Conservation (phyloP, 2,797 vertebrate species). For the Muraenolepis orangiensis region DNA sequence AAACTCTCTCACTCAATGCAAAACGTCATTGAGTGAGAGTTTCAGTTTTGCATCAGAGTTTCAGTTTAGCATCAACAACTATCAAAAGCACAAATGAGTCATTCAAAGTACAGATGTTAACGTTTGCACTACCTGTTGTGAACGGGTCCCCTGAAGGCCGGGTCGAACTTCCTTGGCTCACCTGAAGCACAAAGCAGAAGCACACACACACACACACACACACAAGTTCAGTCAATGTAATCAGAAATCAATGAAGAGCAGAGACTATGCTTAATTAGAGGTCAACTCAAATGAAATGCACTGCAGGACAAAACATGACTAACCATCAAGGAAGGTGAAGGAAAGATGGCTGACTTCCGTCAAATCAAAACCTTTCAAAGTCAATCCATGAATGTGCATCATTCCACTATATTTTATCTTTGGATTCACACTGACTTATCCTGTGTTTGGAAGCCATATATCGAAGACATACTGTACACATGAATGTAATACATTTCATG, state of each 20-base stretch:
- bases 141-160: slow-evolving; percentile 89
- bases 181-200: slow-evolving; percentile 75
- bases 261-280: background rate
- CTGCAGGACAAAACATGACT: background rate
- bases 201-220: background rate
- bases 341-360: background rate
- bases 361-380: background rate
- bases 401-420: background rate
- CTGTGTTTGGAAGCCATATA: background rate
- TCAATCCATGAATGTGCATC: background rate
- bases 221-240: background rate
- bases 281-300: background rate
- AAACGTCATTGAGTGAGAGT: background rate
- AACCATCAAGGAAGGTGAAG: background rate
- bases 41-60: background rate
- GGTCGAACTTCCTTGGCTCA: slow-evolving; percentile 87
- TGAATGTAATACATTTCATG: background rate
- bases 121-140: slow-evolving; percentile 79
- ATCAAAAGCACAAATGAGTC: background rate
- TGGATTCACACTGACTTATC: background rate
- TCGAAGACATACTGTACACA: background rate
- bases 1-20: too few relatives aligned
- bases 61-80: background rate
- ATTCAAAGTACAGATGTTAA: background rate
- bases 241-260: background rate